Evolutionary conservation across 2,888 invertebrate genomes (phyloP).

Genomic region (Mimumesa dahlbomi): DNA sequence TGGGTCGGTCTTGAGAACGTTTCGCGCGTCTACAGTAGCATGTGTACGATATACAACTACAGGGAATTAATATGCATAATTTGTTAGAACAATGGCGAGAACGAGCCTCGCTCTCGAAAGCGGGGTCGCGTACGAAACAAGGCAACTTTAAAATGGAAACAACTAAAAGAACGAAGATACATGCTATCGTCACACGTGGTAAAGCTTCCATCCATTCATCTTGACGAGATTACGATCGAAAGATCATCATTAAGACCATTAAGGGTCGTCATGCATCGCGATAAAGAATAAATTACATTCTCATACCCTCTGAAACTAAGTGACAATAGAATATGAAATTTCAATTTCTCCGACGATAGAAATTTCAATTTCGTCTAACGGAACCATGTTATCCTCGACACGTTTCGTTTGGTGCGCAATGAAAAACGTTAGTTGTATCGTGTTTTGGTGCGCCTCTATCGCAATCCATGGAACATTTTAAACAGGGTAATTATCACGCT

Average conservation of each 20-base stretch:
- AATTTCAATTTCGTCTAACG: slow-evolving; percentile 22
- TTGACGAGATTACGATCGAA: slow-evolving; percentile 1
- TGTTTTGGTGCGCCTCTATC: slow-evolving; percentile 14
- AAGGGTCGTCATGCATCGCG: not conserved
- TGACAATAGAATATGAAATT: too few species aligned
- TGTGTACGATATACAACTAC: slow-evolving; percentile 50
- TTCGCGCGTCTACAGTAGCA: slow-evolving; percentile 50
- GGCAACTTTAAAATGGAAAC: slow-evolving; percentile 59
- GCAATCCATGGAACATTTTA: slow-evolving; percentile 8
- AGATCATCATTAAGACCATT: not conserved
- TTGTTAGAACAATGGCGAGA: slow-evolving; percentile 68
- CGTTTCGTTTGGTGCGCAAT: slow-evolving; percentile 30
- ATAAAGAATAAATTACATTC: not conserved
- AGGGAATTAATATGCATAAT: slow-evolving; percentile 67
- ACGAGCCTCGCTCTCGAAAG: slow-evolving; percentile 62
- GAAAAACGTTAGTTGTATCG: slow-evolving; percentile 20
- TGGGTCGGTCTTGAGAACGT: slow-evolving; percentile 61
- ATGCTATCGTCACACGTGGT: slow-evolving; percentile 31
- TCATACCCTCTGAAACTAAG: too few species aligned
- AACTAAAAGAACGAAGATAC: slow-evolving; percentile 41
- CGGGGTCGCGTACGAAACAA: slow-evolving; percentile 59
- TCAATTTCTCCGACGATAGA: too few species aligned
- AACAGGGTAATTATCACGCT: slow-evolving; percentile 4
- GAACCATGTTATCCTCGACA: slow-evolving; percentile 18
- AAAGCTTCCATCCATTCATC: slow-evolving; percentile 35